Evolutionary conservation across 2,113 vertebrate species (phyloP), one percentile per base, ranked within the genome.

Genomic region (Aldabrachelys gigantea): DNA sequence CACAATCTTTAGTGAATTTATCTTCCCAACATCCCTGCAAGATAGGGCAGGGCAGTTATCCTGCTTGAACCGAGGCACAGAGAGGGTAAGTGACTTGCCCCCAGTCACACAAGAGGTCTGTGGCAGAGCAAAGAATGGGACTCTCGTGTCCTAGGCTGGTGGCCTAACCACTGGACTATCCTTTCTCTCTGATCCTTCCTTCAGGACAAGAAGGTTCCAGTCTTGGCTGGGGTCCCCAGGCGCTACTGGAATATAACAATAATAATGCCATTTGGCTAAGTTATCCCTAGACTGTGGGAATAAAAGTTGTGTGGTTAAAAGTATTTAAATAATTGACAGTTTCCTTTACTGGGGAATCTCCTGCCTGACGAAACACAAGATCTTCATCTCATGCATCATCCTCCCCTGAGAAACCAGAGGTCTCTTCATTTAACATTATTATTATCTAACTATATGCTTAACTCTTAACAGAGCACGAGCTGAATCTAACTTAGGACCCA

Each of bases 271-370:
- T 59, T 1, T 88, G 91, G 82, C 82, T 83, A 94, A 91, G 93
- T 93, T 90, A 89, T 88, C 93, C 72, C 59, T 3, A 2, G 87
- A 89, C 57, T 95, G 65, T 96, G 95, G 96, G 97, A 96, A 97
- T 93, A 69, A 82, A 87, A 0, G 9, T 87, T 87, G 56, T 80
- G 94, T 8, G 94, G 84, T 93, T 92, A 82, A 41, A 96, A 86
- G 89, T 75, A 82, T 87, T 89, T 12, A 1, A 1, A 80, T 97
- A 96, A 97, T 93, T 92, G 93, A 87, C 93, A n/a, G 38, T 93
- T 95, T 94, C 92, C 95, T 92, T 91, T 2, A 90, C 0, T 87
- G 86, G 91, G 95, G 87, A 96, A 84, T 87, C 85, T 93, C 5
- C 0, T 1, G 3, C 62, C 1, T 9, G 93, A 96, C 95, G 93